These are phyloP conservation scores for Tragelaphus scriptus DNA, from an alignment of 2,113 vertebrate genomes.

Conservation along the genomic window DNA sequence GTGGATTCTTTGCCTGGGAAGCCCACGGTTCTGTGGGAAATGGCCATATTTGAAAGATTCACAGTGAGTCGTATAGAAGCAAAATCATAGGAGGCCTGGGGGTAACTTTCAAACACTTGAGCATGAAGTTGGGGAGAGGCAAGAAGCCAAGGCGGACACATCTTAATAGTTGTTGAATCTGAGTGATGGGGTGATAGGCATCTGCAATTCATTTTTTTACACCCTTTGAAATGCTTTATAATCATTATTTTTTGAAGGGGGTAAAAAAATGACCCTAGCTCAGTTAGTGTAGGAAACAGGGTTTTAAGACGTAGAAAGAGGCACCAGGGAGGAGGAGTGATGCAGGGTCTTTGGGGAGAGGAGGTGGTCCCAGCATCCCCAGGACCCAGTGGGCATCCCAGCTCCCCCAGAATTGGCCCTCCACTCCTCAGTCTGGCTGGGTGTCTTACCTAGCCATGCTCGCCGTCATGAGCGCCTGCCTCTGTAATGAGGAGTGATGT, in stretches of 20 bases:
- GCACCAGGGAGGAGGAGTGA: neutral
- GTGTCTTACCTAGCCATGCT: neutral
- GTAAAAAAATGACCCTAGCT: neutral
- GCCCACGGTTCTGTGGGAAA: neutral
- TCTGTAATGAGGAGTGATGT: conserved; percentile 65
- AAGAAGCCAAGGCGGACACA: neutral
- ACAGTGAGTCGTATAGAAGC: neutral
- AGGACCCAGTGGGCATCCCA: neutral
- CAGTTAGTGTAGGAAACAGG: neutral
- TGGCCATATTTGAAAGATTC: neutral
- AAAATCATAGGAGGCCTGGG: neutral
- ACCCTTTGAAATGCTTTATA: neutral
- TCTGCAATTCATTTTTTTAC: neutral
- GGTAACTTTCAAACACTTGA: neutral
- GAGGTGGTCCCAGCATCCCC: neutral
- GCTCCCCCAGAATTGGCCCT: neutral
- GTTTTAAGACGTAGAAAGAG: neutral
- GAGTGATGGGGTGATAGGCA: neutral
- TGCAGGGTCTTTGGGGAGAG: neutral
- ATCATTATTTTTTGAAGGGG: neutral
- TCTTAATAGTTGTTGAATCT: neutral
- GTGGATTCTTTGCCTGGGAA: neutral
- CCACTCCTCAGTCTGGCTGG: neutral
- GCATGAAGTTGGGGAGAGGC: neutral
- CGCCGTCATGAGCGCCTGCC: neutral